These are phyloP conservation scores for Phaethon lepturus DNA, from an alignment of 2,113 vertebrate species.

Conservation along the genomic window DNA sequence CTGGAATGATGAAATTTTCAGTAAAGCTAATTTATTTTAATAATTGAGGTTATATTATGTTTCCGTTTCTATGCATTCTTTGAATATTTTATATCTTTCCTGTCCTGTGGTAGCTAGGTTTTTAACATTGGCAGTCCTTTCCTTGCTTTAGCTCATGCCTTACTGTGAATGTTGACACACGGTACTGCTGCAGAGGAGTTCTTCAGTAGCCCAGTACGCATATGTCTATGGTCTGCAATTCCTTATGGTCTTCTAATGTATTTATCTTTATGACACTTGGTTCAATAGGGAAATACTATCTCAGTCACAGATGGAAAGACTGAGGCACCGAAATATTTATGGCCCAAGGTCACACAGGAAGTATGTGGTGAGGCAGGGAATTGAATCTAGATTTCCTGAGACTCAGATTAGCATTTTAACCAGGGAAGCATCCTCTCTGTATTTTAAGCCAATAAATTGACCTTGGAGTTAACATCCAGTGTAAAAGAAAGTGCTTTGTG, in stretches of 20 bases:
- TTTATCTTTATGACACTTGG: not conserved
- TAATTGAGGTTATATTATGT: not conserved
- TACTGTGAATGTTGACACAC: not conserved
- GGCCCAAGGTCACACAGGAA: conserved; percentile 63
- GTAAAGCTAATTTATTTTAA: not conserved
- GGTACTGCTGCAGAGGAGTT: not conserved
- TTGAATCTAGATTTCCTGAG: conserved; percentile 71
- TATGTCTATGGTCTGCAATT: not conserved
- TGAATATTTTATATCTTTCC: not conserved
- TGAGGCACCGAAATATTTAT: conserved; percentile 66
- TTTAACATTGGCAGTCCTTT: not conserved
- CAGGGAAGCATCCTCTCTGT: conserved; percentile 57
- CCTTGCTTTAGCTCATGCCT: not conserved
- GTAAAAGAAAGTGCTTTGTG: not conserved
- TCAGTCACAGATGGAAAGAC: conserved; percentile 54
- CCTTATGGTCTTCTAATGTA: not conserved
- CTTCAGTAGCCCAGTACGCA: fast-evolving
- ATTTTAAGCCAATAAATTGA: conserved; percentile 45
- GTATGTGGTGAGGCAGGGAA: conserved; percentile 65
- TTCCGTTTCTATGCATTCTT: not conserved
- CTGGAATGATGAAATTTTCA: not conserved
- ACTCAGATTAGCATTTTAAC: conserved; percentile 60
- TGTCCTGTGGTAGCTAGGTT: not conserved
- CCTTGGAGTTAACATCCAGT: conserved; percentile 40
- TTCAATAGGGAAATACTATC: conserved; percentile 47